Evolutionary conservation across 2,797 vertebrate species (phyloP).

Genomic region (Sciaenops ocellatus): DNA sequence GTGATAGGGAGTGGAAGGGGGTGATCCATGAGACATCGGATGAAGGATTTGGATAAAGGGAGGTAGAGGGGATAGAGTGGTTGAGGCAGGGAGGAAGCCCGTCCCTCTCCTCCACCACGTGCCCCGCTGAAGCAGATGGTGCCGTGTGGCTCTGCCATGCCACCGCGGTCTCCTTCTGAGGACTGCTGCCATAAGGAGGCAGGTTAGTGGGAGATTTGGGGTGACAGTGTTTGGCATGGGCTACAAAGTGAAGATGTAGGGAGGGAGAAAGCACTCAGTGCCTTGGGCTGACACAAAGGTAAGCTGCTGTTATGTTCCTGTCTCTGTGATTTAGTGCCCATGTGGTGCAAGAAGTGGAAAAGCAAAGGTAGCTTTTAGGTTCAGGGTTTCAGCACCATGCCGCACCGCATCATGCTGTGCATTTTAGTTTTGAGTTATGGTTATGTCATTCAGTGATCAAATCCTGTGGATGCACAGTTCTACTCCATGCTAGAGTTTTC

Average conservation of each 20-base stretch:
- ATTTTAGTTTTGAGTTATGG: conserved; percentile 37
- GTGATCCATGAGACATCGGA: conserved; percentile 36
- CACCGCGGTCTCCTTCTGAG: conserved; percentile 62
- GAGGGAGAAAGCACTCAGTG: conserved; percentile 61
- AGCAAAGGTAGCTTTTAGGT: conserved; percentile 58
- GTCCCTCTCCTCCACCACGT: conserved; percentile 57
- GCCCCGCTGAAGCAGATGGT: conserved; percentile 78
- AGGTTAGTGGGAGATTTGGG: conserved; percentile 81
- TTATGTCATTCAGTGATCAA: conserved; percentile 36
- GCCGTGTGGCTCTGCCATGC: conserved; percentile 60
- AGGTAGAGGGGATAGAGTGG: conserved; percentile 45
- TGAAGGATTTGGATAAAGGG: conserved; percentile 65
- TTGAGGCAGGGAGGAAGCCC: conserved; percentile 49
- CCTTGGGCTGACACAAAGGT: conserved; percentile 75
- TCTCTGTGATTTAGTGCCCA: conserved; percentile 76
- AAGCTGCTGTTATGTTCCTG: conserved; percentile 78
- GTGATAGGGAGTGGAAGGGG: not conserved
- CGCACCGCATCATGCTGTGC: not conserved
- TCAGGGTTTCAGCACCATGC: conserved; percentile 37
- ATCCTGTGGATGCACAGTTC: conserved; percentile 2
- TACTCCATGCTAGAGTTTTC: not conserved
- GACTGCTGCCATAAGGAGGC: conserved; percentile 78
- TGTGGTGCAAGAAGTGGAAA: conserved; percentile 59
- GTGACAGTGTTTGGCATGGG: conserved; percentile 79
- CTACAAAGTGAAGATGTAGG: conserved; percentile 79